Percentiles rank a stretch among this genome's conserved stretches.
phyloP scores from a whole-genome alignment of 2,113 vertebrate species.

The Scatophagus argus region DNA sequence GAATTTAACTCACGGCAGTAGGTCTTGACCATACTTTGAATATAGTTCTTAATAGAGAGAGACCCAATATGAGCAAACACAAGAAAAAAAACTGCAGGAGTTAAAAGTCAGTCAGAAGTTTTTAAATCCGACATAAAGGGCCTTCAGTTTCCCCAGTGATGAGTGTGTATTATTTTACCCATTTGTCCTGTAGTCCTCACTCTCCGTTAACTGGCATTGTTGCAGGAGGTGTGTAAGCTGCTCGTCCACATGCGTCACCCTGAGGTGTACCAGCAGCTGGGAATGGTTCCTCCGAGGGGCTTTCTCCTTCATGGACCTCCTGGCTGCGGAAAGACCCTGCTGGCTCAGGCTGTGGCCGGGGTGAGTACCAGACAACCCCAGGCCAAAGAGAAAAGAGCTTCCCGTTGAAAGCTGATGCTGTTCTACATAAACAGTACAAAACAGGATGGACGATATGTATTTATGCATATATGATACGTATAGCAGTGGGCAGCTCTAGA shows the following conservation, averaged over 20 bases:
- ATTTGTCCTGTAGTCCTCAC: not conserved
- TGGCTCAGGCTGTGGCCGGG: constrained; percentile 96
- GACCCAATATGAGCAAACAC: no score
- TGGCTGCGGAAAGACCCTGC: constrained; percentile 95
- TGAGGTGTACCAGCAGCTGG: constrained; percentile 92
- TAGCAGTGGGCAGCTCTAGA: no score
- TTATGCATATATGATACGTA: no score
- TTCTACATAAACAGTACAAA: not conserved
- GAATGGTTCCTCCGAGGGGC: constrained; percentile 91
- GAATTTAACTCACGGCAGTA: no score
- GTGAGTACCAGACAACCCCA: constrained; percentile 79
- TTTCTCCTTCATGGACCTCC: constrained; percentile 97
- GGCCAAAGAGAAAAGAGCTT: no score
- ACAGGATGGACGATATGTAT: no score
- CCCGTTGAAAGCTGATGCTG: not conserved
- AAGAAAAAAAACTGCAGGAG: no score
- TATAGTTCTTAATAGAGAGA: no score
- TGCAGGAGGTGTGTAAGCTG: constrained; percentile 94
- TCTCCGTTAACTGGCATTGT: not conserved
- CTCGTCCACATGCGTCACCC: constrained; percentile 94
- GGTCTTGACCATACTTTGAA: no score
- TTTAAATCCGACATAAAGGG: not conserved
- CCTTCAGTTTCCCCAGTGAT: no score
- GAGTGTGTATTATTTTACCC: not conserved
- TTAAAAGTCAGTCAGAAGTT: not conserved